Conservation (phyloP, 64 coral and sea anemone species). For the Astreopora myriophthalma region DNA sequence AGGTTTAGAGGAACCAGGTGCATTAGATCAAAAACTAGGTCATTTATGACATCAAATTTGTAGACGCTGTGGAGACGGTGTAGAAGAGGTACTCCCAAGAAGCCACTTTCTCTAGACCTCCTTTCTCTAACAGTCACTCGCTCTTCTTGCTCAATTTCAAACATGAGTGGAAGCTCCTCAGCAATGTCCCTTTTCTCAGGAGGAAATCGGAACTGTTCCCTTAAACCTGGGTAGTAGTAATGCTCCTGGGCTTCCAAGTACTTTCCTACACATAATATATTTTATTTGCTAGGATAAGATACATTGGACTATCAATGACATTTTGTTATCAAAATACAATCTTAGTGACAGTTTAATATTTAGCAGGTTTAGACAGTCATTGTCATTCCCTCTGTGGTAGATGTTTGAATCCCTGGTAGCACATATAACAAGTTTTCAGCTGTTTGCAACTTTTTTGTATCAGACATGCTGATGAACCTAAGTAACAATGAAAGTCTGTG, state of each 20-base stretch:
- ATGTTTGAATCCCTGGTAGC: conserved; percentile 2
- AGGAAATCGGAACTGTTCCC: conserved; percentile 29
- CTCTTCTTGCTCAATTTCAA: conserved; percentile 44
- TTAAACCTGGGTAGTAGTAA: conserved; percentile 41
- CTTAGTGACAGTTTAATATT: not conserved
- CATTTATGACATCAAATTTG: conserved; percentile 48
- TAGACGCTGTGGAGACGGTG: conserved; percentile 13
- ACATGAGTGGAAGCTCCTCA: conserved; percentile 30
- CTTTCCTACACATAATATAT: not conserved
- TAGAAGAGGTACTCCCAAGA: conserved; percentile 21
- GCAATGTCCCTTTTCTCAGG: conserved; percentile 9
- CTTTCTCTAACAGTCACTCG: conserved; percentile 4
- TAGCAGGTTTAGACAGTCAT: too few relatives aligned
- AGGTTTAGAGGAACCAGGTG: conserved; percentile 18
- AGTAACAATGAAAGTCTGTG: not conserved
- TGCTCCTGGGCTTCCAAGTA: conserved; percentile 42
- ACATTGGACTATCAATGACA: not conserved
- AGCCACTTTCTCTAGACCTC: conserved; percentile 46
- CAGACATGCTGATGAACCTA: not conserved
- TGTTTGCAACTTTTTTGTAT: not conserved
- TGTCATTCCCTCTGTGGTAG: too few relatives aligned
- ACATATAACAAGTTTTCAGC: not conserved
- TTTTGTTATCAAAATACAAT: not conserved
- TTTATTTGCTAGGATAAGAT: not conserved
- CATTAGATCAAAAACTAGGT: conserved; percentile 50